Base-by-base conservation (phyloP, 1,140 invertebrate genomes). In the Zeugodacus cucurbitae region DNA sequence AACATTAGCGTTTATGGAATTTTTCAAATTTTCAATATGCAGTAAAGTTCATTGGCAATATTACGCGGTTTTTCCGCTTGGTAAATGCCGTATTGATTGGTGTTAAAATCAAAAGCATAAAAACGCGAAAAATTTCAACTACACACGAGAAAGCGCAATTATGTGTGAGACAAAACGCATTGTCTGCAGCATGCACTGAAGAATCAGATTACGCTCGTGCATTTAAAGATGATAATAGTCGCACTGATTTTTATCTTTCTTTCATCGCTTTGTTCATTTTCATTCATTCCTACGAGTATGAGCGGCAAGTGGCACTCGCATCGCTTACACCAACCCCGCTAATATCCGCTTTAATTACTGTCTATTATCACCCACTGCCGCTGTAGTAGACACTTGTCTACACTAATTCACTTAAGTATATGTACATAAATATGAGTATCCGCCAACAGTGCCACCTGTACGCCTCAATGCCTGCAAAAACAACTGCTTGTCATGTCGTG, bases 321-420 rank as follows among this genome's bases (percentile, higher is more conserved):
- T 37, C 67, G 4, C 34, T 32, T 32, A 4, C 64, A n/a, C n/a
- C n/a, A n/a, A 26, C 64, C 6, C 17, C 4, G 17, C 0, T 37
- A 32, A 74, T 74, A 74, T 74, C 67, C 67, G 67, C 34, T 74
- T 74, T 74, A 74, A 74, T 37, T 74, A 74, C 67, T 20, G 22
- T 22, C 34, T 14, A 74, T 74, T 32, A 41, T 34, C 32, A 37
- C 34, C 67, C 32, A 74, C 67, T 74, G 20, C 20, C 14, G 32
- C 67, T 20, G 29, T 29, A 44, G 17, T 11, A 34, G 34, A 67
- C 37, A 29, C 37, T n/a, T n/a, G 14, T 26, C 20, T 44, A 11
- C 10, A 54, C 10, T 17, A 54, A 54, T 5, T 54, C 14, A 54
- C 64, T 7, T 70, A 70, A 29, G 32, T 32, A 3, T 70, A 26